phyloP scores from a whole-genome alignment of 2,113 vertebrate species.

The Lota lota region DNA sequence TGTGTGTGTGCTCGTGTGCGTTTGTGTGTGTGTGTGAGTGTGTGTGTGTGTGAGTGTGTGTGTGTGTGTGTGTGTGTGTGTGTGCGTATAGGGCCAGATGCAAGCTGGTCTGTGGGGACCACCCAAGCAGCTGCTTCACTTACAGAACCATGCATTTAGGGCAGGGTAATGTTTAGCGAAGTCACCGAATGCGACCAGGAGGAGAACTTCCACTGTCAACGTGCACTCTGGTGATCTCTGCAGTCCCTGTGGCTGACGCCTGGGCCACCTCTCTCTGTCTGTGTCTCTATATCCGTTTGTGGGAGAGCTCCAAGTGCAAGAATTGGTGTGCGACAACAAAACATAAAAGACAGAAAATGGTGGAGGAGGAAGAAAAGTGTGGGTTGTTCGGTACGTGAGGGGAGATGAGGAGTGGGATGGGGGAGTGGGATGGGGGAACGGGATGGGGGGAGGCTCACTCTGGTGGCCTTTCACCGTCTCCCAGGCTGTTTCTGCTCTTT shows the following conservation, averaged over 20 bases:
- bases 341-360: too few species aligned
- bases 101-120: constrained; percentile 46
- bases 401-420: background rate
- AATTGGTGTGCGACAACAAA: too few species aligned
- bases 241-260: constrained; percentile 12
- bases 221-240: constrained; percentile 17
- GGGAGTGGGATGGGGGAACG: background rate
- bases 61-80: constrained; percentile 6
- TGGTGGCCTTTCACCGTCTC: constrained; percentile 7
- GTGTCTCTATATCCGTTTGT: background rate
- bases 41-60: background rate
- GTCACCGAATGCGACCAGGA: constrained; percentile 48
- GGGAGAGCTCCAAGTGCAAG: too few species aligned
- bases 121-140: constrained; percentile 66
- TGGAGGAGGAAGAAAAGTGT: too few species aligned
- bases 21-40: too few species aligned
- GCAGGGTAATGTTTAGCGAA: constrained; percentile 54
- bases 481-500: constrained; percentile 5
- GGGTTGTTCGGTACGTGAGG: background rate
- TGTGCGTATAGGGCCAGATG: constrained; percentile 33
- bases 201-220: constrained; percentile 27
- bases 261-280: background rate
- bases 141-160: constrained; percentile 67
- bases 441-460: background rate
- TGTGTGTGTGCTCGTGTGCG: background rate